Evolutionary conservation across 2,797 vertebrate species (phyloP), one percentile per base, ranked within the genome.

Genomic region (Dendrocincla fuliginosa): DNA sequence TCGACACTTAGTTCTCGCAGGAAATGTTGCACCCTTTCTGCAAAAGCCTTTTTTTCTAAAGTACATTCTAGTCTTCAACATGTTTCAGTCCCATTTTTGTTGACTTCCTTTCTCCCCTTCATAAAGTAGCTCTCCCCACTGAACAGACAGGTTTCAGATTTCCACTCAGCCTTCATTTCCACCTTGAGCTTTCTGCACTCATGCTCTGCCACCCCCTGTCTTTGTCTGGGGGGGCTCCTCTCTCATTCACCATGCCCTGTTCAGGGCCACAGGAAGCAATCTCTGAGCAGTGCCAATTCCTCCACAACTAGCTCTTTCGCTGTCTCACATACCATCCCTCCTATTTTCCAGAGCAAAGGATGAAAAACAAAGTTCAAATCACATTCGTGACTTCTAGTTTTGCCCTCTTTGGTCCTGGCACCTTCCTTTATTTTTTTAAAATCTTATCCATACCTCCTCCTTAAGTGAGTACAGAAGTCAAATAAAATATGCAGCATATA

Each of bases 1-100:
- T 46, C 41, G 55, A 95, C 68, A 49, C 49, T 76, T 60, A 82
- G 80, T 77, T 90, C 71, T 92, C 64, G 67, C 44, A 82, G 64
- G 30, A 94, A 95, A 90, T 18, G 30, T 25, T 37, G 24, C 84
- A 41, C 53, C 24, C 55, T 71, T 92, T 89, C 84, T 76, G 37
- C 74, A 89, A 89, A 12, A 75, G 8, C 11, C 18, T 16, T 60
- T 79, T 93, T 81, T 79, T 11, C 55, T 91, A 79, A 94, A 87
- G 83, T 70, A 52, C 19, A 56, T 92, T 87, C 77, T 76, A 42
- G 27, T 68, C 59, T 73, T 83, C 83, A 35, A 41, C n/a, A 57
- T 8, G 27, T 69, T 85, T 84, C 56, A 37, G 4, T 56, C 63
- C 13, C 9, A 65, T 82, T 90, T 81, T 70, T 56, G 5, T 60